Conservation (phyloP, 1,140 invertebrate species). For the Trigoniulus corallinus region DNA sequence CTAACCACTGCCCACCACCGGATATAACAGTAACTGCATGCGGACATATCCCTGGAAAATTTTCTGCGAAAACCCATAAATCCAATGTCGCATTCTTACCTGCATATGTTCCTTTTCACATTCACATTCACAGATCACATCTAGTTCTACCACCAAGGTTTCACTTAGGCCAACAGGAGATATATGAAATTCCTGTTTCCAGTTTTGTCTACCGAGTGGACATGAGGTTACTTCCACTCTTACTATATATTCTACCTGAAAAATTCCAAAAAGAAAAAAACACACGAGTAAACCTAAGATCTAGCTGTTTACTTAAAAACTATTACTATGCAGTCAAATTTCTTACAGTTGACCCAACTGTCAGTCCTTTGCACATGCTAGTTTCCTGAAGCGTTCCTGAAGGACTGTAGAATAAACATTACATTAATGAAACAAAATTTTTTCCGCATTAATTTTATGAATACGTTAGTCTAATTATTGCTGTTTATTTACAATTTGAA, state of each 20-base stretch:
- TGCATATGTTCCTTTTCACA: constrained; percentile 41
- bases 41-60: too few species aligned
- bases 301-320: background rate
- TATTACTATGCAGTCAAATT: too few species aligned
- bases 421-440: too few species aligned
- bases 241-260: constrained; percentile 32
- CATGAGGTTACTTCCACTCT: constrained; percentile 35
- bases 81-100: background rate
- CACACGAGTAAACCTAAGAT: background rate
- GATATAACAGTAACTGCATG: too few species aligned
- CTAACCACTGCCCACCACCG: too few species aligned
- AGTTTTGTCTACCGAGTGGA: constrained; percentile 51
- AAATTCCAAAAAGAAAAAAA: too few species aligned
- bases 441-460: too few species aligned
- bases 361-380: constrained; percentile 31
- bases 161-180: constrained; percentile 87
- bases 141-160: constrained; percentile 59
- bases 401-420: constrained; percentile 9
- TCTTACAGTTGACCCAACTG: constrained; percentile 33
- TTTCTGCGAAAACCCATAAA: too few species aligned
- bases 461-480: too few species aligned
- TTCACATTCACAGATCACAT: constrained; percentile 77
- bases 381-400: constrained; percentile 24
- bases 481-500: too few species aligned
- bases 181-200: constrained; percentile 65